Evolutionary conservation across 2,888 invertebrate genomes (phyloP).

Genomic region (Dolomedes plantarius): DNA sequence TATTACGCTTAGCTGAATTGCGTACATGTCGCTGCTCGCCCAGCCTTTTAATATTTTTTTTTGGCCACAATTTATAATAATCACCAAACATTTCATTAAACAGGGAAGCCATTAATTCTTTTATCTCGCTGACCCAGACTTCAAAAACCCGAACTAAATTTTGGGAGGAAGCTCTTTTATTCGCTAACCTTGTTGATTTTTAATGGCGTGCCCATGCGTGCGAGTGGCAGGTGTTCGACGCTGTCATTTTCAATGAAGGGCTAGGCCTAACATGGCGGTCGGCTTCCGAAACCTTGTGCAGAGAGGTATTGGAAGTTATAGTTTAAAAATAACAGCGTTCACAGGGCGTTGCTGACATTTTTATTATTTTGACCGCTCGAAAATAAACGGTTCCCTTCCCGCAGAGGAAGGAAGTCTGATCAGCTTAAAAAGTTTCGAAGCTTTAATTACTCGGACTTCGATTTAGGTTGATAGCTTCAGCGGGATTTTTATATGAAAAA

Average conservation of each 20-base stretch:
- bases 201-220: conserved; percentile 32
- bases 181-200: conserved; percentile 31
- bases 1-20: too few species aligned
- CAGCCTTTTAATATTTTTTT: too few species aligned
- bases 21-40: too few species aligned
- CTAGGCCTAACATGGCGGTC: conserved; percentile 34
- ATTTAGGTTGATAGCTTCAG: conserved; percentile 16
- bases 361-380: conserved; percentile 57
- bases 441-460: conserved; percentile 48
- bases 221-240: conserved; percentile 28
- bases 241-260: conserved; percentile 20
- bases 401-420: conserved; percentile 65
- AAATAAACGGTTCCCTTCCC: conserved; percentile 37
- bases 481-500: neutral
- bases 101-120: neutral
- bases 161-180: neutral
- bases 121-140: conserved; percentile 2
- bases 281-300: conserved; percentile 21
- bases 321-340: conserved; percentile 59
- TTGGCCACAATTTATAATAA: neutral
- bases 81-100: neutral
- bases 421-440: conserved; percentile 29
- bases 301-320: conserved; percentile 29
- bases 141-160: neutral
- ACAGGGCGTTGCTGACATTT: conserved; percentile 66